Percentiles rank a stretch among this genome's conserved stretches.
phyloP scores from a whole-genome alignment of 1,140 invertebrate genomes.

The Pissodes strobi region DNA sequence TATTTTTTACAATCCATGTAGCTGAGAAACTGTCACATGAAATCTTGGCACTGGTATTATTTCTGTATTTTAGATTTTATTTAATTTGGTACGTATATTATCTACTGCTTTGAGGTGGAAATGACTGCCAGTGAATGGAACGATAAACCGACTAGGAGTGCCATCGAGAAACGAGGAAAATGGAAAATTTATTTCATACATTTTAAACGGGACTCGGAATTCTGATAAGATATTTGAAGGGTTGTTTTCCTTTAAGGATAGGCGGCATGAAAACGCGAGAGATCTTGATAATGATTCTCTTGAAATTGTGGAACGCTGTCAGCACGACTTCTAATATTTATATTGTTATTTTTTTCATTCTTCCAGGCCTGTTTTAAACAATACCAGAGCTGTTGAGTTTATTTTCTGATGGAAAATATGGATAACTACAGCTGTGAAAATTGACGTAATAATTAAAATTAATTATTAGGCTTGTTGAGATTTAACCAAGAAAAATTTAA shows the following conservation, averaged over 20 bases:
- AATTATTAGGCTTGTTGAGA: no score
- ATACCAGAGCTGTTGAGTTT: no score
- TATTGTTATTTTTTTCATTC: background rate
- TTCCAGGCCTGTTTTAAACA: no score
- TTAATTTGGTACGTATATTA: no score
- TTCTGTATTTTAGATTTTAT: no score
- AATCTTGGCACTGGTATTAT: no score
- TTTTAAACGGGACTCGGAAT: slow-evolving; percentile 29
- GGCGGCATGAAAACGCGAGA: slow-evolving; percentile 12
- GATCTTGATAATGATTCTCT: slow-evolving; percentile 25
- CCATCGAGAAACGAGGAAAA: slow-evolving; percentile 17
- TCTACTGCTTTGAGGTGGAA: slow-evolving; percentile 24
- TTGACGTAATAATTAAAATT: no score
- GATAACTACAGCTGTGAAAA: background rate
- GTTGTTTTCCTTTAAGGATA: slow-evolving; percentile 22
- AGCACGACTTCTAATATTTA: slow-evolving; percentile 10
- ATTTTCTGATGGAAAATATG: no score
- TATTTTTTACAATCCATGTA: no score
- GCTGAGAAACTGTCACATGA: no score
- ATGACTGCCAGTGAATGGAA: slow-evolving; percentile 12
- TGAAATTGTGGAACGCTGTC: slow-evolving; percentile 1
- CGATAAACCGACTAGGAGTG: slow-evolving; percentile 26
- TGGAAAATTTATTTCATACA: slow-evolving; percentile 35
- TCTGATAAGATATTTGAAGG: slow-evolving; percentile 24
- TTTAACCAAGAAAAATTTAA: no score